Conservation (phyloP, 2,113 vertebrate genomes). For the Uropsilus gracilis region DNA sequence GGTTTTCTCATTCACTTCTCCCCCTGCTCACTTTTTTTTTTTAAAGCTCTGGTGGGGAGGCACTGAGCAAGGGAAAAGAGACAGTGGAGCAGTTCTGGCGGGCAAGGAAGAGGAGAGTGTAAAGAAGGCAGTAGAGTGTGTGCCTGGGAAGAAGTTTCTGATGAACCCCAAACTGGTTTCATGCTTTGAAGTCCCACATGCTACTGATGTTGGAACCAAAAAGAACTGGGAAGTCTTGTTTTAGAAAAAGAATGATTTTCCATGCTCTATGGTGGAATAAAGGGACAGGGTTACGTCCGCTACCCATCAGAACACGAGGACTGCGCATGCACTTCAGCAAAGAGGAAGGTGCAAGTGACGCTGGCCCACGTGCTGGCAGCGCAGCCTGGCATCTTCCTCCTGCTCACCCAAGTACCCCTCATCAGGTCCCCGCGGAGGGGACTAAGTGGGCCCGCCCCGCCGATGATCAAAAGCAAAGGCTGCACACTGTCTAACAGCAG, state of each 20-base stretch:
- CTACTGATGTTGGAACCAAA: background rate
- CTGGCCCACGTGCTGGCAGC: fast-evolving
- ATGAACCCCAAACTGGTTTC: background rate
- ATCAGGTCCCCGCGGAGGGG: no score
- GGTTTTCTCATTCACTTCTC: background rate
- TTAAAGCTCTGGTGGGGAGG: background rate
- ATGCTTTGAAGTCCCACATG: background rate
- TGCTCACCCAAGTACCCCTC: no score
- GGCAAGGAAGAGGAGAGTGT: background rate
- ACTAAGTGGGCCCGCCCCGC: no score
- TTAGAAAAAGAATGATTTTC: background rate
- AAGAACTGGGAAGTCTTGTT: background rate
- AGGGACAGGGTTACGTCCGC: background rate
- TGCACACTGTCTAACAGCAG: fast-evolving
- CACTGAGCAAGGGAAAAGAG: background rate
- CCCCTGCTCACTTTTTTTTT: no score
- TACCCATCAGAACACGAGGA: background rate
- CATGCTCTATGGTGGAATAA: background rate
- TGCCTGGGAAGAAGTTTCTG: background rate
- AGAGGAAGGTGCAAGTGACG: no score
- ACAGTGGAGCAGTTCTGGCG: background rate
- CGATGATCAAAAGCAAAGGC: background rate
- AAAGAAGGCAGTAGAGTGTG: background rate
- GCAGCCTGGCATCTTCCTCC: background rate
- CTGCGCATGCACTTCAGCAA: background rate